These are phyloP conservation scores for Griposia aprilina DNA, from an alignment of 2,888 invertebrate genomes.

Conservation along the genomic window DNA sequence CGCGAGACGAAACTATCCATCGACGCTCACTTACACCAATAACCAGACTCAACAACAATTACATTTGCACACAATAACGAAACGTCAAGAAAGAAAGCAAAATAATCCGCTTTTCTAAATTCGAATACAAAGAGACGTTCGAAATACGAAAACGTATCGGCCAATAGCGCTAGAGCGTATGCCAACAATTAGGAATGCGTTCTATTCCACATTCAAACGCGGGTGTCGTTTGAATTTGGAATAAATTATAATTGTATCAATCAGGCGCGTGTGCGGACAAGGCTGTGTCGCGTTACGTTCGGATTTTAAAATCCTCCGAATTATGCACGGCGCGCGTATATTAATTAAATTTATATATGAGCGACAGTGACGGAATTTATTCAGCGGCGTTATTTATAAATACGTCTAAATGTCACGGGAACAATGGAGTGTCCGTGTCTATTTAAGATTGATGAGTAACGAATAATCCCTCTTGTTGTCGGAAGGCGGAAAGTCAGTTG, in stretches of 20 bases:
- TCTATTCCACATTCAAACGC: constrained; percentile 86
- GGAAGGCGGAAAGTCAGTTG: constrained; percentile 84
- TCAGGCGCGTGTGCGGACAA: constrained; percentile 57
- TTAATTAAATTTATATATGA: constrained; percentile 82
- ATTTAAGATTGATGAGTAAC: constrained; percentile 89
- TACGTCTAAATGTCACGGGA: constrained; percentile 89
- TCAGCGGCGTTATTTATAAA: constrained; percentile 86
- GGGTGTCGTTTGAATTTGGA: constrained; percentile 79
- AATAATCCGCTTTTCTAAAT: constrained; percentile 87
- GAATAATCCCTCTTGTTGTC: constrained; percentile 84
- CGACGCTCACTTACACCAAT: constrained; percentile 81
- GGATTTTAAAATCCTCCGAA: constrained; percentile 75
- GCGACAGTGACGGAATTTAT: constrained; percentile 78
- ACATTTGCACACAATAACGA: constrained; percentile 88
- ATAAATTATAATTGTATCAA: constrained; percentile 77
- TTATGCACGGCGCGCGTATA: constrained; percentile 76
- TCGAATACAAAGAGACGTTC: constrained; percentile 87
- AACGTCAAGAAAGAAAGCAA: constrained; percentile 85
- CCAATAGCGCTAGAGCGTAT: constrained; percentile 86
- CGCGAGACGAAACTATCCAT: constrained; percentile 73
- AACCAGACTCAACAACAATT: constrained; percentile 84
- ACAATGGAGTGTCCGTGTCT: constrained; percentile 87
- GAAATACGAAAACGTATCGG: constrained; percentile 86
- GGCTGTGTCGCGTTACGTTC: constrained; percentile 65
- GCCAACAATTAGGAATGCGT: constrained; percentile 88